A percentile compares a stretch with the other conserved stretches of the same genome.
Evolutionary conservation across 2,113 vertebrate species (phyloP).

Genomic region (Pollimyrus isidori): DNA sequence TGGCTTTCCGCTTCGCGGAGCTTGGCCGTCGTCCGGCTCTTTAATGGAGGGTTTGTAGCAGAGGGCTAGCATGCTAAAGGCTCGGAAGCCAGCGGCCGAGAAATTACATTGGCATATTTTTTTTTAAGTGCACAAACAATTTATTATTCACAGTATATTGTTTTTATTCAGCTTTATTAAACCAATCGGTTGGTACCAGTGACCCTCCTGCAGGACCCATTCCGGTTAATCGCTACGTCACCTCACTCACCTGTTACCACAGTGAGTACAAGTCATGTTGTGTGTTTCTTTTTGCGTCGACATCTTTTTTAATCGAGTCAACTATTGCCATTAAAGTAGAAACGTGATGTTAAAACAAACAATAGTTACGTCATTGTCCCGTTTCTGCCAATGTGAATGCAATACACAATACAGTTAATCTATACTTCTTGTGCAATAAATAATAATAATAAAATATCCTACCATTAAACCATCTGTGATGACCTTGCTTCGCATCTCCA

Average conservation of each 20-base stretch:
- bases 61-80: slow-evolving; percentile 3
- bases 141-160: neutral
- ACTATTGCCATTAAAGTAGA: too few relatives aligned
- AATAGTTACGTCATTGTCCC: neutral
- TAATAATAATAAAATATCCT: neutral
- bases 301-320: too few relatives aligned
- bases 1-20: neutral
- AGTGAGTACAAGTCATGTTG: neutral
- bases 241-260: neutral
- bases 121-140: neutral
- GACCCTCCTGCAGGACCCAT: neutral
- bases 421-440: neutral
- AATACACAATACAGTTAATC: neutral
- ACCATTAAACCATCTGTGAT: neutral
- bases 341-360: neutral
- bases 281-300: neutral
- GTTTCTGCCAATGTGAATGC: neutral
- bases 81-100: neutral
- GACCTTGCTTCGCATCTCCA: neutral
- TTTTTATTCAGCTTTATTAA: neutral
- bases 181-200: neutral
- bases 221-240: neutral
- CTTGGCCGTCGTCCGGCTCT: neutral
- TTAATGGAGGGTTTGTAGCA: neutral
- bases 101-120: neutral